These are phyloP conservation scores for Plagiodera versicolora DNA, from an alignment of 2,888 invertebrate genomes.

Conservation along the genomic window DNA sequence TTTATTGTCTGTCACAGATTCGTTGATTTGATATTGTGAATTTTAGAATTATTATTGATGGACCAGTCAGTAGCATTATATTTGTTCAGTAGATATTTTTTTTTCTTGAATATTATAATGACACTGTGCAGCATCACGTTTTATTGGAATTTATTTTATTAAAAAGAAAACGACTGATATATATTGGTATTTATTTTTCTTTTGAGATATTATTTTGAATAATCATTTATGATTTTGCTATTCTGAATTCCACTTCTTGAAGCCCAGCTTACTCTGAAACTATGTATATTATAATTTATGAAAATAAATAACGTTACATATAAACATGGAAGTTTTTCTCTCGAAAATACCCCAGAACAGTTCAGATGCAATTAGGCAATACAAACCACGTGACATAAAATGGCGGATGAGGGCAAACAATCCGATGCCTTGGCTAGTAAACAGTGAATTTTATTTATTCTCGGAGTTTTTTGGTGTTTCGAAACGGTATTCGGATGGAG, in stretches of 20 bases:
- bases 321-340: not conserved
- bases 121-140: constrained; percentile 20
- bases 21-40: constrained; percentile 17
- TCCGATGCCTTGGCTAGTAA: too few relatives aligned
- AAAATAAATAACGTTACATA: constrained; percentile 24
- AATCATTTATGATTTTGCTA: not conserved
- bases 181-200: constrained; percentile 14
- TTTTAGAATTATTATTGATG: constrained; percentile 5
- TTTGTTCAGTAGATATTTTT: constrained; percentile 2
- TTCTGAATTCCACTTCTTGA: not conserved
- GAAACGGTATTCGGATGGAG: too few relatives aligned
- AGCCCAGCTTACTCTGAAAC: constrained; percentile 24
- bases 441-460: too few relatives aligned
- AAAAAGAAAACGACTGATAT: constrained; percentile 15
- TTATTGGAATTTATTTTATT: constrained; percentile 13
- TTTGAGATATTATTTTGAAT: not conserved
- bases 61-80: constrained; percentile 4
- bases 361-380: too few relatives aligned
- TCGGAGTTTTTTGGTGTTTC: too few relatives aligned
- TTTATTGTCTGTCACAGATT: constrained; percentile 10
- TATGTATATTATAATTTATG: constrained; percentile 28
- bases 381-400: too few relatives aligned
- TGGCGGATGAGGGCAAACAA: too few relatives aligned
- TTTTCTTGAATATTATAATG: constrained; percentile 6
- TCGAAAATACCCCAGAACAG: too few relatives aligned